Conservation (phyloP, 2,888 invertebrate genomes). For the Zonitis immaculata region DNA sequence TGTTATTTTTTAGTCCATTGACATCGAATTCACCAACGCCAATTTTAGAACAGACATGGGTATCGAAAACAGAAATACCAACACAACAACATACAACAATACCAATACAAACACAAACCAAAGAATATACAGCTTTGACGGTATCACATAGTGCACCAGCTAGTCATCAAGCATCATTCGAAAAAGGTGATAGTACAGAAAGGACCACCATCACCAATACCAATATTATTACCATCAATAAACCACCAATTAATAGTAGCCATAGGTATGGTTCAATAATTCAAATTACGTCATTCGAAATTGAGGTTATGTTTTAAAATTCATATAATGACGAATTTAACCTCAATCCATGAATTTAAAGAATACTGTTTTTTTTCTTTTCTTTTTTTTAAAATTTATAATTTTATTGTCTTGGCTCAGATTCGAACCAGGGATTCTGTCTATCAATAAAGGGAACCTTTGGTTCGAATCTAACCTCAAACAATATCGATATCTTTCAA, state of each 20-base stretch:
- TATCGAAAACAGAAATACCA: conserved; percentile 44
- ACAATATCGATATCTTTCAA: too few relatives aligned
- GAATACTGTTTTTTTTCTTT: too few relatives aligned
- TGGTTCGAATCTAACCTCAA: too few relatives aligned
- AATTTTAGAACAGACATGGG: conserved; percentile 49
- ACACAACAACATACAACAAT: conserved; percentile 33
- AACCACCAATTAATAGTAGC: conserved; percentile 28
- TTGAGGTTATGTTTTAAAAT: too few relatives aligned
- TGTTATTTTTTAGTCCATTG: conserved; percentile 48
- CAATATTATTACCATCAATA: too few relatives aligned
- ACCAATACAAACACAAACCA: conserved; percentile 29
- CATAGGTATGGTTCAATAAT: conserved; percentile 31
- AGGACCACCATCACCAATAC: conserved; percentile 33
- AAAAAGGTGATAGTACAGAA: conserved; percentile 46
- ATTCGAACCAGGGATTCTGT: too few relatives aligned
- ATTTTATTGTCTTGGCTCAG: too few relatives aligned
- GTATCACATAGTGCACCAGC: conserved; percentile 48
- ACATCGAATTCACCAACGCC: conserved; percentile 54
- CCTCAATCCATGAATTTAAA: too few relatives aligned
- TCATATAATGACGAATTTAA: too few relatives aligned
- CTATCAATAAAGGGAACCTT: too few relatives aligned
- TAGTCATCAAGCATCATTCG: conserved; percentile 48
- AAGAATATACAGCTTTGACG: conserved; percentile 44
- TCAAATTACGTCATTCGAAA: too few relatives aligned
- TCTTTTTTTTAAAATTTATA: too few relatives aligned